Base-by-base conservation (phyloP, 2,888 invertebrate genomes). In the Muschampia plurimacula region DNA sequence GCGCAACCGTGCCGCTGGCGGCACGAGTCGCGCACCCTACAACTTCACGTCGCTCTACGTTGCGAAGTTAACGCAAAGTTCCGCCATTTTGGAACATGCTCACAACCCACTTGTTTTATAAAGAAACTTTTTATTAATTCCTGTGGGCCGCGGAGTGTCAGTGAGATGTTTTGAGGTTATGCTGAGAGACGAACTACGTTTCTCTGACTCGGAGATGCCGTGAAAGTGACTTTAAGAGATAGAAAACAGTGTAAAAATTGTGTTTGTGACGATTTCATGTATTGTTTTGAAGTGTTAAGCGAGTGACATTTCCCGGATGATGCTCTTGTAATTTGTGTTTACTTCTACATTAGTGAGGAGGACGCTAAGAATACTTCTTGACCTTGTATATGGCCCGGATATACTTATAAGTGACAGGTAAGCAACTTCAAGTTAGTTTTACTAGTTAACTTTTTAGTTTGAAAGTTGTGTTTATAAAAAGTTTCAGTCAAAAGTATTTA, bases 41-140 rank as follows among this genome's bases (percentile, higher is more conserved):
- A 93, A 94, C 94, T 95, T 95, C 94, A 93, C 89, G 87, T 89
- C 91, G 93, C 89, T 93, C 89, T 92, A 89, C 93, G 94, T 93
- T 89, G 91, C 94, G 94, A 95, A 95, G 94, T 95, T 94, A 93
- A 91, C 93, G 90, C 94, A 89, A 95, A 94, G 94, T 95, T 94
- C 95, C 94, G 94, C 95, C 95, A 95, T 95, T 95, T 95, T 95
- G 94, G 94, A 92, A 94, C 94, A 95, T 95, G 95, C 94, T 95
- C 94, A 93, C 94, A 93, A 93, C 94, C 94, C 92, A 95, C 94
- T 95, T 95, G 95, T 95, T 95, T 95, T 94, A 92, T 93, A 94
- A 95, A 95, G 95, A 95, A 95, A 95, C 94, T 95, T 95, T 95
- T 95, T 95, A 94, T 94, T 94, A 95, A 95, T 94, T 94, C 94